Percentiles rank a stretch among this genome's conserved stretches.
These are phyloP conservation scores for Homarus americanus DNA, from an alignment of 1,140 invertebrate species.

Conservation along the genomic window DNA sequence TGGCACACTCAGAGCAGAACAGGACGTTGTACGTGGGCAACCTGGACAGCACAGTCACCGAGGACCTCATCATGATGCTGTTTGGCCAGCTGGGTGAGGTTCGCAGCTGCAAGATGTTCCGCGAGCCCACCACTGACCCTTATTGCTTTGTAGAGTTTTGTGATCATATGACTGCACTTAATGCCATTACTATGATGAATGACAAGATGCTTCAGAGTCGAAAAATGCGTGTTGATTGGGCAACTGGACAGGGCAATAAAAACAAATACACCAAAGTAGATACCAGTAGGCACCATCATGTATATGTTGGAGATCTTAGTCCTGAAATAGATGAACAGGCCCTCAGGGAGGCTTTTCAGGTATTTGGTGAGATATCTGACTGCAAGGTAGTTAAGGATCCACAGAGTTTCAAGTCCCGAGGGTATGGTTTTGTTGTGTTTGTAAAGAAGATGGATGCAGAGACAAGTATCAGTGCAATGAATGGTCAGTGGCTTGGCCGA, in stretches of 20 bases:
- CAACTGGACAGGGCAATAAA: slow-evolving; percentile 75
- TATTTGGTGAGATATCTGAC: slow-evolving; percentile 82
- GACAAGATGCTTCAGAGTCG: slow-evolving; percentile 82
- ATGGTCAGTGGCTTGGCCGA: slow-evolving; percentile 82
- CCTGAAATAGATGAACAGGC: slow-evolving; percentile 82
- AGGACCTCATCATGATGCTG: slow-evolving; percentile 80
- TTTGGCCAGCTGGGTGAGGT: slow-evolving; percentile 82
- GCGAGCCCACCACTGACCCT: slow-evolving; percentile 90
- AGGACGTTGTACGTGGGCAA: slow-evolving; percentile 80
- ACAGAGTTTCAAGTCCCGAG: slow-evolving; percentile 81
- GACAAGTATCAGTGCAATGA: slow-evolving; percentile 82
- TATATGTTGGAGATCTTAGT: slow-evolving; percentile 83
- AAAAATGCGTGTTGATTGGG: slow-evolving; percentile 76
- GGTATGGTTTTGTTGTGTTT: slow-evolving; percentile 83
- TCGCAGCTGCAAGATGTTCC: slow-evolving; percentile 83
- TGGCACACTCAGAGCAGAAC: slow-evolving; percentile 71
- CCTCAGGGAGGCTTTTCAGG: slow-evolving; percentile 81
- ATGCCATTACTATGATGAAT: slow-evolving; percentile 98
- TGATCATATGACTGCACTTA: slow-evolving; percentile 94
- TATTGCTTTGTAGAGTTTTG: slow-evolving; percentile 99
- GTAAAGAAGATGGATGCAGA: slow-evolving; percentile 82
- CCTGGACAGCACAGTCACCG: slow-evolving; percentile 80
- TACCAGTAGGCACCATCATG: slow-evolving; percentile 79
- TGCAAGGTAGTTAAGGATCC: slow-evolving; percentile 82
- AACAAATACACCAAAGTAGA: slow-evolving; percentile 75